Evolutionary conservation across 1,140 invertebrate species (phyloP).

Genomic region (Phortica variegata): DNA sequence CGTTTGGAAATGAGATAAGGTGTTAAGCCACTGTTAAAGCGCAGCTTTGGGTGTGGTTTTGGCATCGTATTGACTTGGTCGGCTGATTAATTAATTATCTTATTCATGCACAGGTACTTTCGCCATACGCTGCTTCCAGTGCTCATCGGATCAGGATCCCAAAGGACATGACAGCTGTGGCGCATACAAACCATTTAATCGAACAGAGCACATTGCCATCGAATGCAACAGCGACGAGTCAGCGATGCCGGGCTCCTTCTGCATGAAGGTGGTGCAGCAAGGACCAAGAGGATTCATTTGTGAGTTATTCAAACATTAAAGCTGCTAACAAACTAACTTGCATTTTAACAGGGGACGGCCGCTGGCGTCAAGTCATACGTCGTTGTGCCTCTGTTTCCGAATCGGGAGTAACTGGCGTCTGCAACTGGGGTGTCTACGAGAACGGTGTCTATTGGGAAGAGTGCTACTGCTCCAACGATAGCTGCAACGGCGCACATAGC

Average conservation of each 20-base stretch:
- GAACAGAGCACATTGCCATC: conserved; percentile 75
- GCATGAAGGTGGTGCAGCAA: conserved; percentile 87
- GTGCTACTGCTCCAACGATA: conserved; percentile 87
- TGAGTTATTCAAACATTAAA: conserved; percentile 60
- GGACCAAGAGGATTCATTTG: conserved; percentile 89
- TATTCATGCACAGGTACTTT: conserved; percentile 21
- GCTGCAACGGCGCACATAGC: conserved; percentile 67
- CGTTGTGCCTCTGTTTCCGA: conserved; percentile 87
- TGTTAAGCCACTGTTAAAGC: too few species aligned
- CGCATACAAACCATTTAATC: conserved; percentile 81
- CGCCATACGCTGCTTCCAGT: conserved; percentile 80
- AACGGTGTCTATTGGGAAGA: conserved; percentile 95
- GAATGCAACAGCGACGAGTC: conserved; percentile 90
- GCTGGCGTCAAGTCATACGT: conserved; percentile 88
- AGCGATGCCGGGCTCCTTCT: conserved; percentile 88
- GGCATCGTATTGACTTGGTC: too few species aligned
- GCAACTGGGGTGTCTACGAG: conserved; percentile 90
- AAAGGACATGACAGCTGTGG: conserved; percentile 81
- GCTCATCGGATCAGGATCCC: conserved; percentile 76
- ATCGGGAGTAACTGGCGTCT: conserved; percentile 86
- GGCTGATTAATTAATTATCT: background rate
- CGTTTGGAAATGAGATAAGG: too few species aligned
- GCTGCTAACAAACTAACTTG: conserved; percentile 1
- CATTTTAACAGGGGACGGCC: conserved; percentile 76
- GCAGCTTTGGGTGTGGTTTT: too few species aligned